phyloP scores from a whole-genome alignment of 2,113 vertebrate species.

The Ahaetulla prasina region DNA sequence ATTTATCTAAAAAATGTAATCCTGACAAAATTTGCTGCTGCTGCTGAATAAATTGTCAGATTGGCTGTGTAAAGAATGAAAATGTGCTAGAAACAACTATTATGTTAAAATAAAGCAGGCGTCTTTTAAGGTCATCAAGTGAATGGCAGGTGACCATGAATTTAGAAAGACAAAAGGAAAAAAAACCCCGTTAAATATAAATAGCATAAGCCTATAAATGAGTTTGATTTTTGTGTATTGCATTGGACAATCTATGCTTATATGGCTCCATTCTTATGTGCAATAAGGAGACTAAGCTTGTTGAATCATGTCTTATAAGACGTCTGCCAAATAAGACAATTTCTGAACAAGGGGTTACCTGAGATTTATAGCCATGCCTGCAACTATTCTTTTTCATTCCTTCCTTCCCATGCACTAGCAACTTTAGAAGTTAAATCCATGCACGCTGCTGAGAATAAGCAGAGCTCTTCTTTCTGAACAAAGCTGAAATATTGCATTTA shows the following conservation, averaged over 20 bases:
- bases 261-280: neutral
- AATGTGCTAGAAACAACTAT: neutral
- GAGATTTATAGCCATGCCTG: neutral
- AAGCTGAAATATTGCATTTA: neutral
- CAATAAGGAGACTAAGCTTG: neutral
- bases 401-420: neutral
- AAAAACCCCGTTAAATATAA: neutral
- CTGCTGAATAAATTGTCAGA: neutral
- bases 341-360: neutral
- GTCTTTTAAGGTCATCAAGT: neutral
- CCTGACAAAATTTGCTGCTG: neutral
- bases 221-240: neutral
- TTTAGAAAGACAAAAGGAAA: neutral
- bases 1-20: neutral
- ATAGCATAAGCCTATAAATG: neutral
- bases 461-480: neutral
- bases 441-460: neutral
- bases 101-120: neutral
- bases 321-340: neutral
- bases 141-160: neutral
- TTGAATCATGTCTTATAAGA: neutral
- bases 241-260: neutral
- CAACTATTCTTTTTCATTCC: neutral
- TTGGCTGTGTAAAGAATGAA: neutral
- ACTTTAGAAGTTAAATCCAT: neutral